Conservation (phyloP, 2,113 vertebrate genomes). For the Struthio camelus region DNA sequence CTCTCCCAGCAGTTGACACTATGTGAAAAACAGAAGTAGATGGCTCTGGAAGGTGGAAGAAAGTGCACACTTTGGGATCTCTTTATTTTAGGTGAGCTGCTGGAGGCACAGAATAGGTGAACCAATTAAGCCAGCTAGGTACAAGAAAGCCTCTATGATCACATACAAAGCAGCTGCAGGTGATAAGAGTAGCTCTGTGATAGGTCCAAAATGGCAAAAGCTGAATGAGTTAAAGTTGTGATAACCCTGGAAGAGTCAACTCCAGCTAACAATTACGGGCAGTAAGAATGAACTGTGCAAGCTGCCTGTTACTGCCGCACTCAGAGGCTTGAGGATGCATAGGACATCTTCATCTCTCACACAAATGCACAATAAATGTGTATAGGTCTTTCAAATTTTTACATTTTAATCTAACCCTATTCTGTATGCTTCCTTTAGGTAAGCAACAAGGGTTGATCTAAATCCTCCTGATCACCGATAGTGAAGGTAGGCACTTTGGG, state of each 20-base stretch:
- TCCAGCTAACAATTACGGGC: neutral
- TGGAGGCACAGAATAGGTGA: neutral
- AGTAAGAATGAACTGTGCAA: neutral
- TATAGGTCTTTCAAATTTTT: neutral
- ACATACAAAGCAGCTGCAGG: neutral
- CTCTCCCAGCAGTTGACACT: neutral
- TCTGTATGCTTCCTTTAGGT: neutral
- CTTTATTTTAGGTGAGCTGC: neutral
- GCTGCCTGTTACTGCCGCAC: neutral
- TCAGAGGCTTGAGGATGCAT: neutral
- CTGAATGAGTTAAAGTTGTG: neutral
- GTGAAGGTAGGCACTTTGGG: neutral
- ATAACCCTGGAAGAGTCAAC: neutral
- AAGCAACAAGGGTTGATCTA: neutral
- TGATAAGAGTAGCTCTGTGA: neutral
- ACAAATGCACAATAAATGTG: neutral
- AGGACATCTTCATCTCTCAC: neutral
- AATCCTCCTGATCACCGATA: neutral
- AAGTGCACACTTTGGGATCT: neutral
- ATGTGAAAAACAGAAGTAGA: neutral
- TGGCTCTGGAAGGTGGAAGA: neutral
- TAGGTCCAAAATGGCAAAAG: neutral
- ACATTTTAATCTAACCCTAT: neutral
- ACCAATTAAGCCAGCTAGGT: neutral
- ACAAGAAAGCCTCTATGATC: neutral